A percentile compares a stretch with the other conserved stretches of the same genome.
Conservation (phyloP, 1,140 invertebrate species). For the Tenebrio molitor region DNA sequence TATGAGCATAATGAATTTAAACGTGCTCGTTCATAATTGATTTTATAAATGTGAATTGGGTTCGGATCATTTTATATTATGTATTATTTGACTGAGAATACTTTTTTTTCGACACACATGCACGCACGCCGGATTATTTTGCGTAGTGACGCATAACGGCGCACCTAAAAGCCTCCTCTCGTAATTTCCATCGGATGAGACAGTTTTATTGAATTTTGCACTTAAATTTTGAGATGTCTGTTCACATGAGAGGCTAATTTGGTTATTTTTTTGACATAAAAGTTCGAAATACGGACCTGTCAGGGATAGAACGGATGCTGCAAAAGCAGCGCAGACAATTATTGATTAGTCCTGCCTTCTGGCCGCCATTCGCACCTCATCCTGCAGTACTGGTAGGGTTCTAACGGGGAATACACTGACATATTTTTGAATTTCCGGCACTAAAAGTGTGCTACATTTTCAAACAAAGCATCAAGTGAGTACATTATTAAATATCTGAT, state of each 20-base stretch:
- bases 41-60: no score
- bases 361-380: constrained; percentile 37
- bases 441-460: neutral
- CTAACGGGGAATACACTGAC: constrained; percentile 18
- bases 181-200: no score
- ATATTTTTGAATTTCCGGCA: neutral
- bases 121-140: no score
- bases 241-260: neutral
- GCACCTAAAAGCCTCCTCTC: no score
- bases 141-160: no score
- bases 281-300: constrained; percentile 32
- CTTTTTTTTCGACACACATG: no score
- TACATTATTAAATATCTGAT: constrained; percentile 27
- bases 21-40: no score
- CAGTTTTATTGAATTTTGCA: no score
- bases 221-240: no score
- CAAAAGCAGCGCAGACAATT: constrained; percentile 45
- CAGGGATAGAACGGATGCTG: constrained; percentile 37
- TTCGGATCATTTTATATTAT: no score
- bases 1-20: no score
- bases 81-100: no score
- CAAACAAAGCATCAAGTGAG: constrained; percentile 22
- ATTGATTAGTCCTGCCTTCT: constrained; percentile 44
- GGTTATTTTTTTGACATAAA: constrained; percentile 2
- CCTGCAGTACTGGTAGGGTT: constrained; percentile 38